Evolutionary conservation across 2,888 invertebrate species (phyloP).

Genomic region (Lingula anatina): DNA sequence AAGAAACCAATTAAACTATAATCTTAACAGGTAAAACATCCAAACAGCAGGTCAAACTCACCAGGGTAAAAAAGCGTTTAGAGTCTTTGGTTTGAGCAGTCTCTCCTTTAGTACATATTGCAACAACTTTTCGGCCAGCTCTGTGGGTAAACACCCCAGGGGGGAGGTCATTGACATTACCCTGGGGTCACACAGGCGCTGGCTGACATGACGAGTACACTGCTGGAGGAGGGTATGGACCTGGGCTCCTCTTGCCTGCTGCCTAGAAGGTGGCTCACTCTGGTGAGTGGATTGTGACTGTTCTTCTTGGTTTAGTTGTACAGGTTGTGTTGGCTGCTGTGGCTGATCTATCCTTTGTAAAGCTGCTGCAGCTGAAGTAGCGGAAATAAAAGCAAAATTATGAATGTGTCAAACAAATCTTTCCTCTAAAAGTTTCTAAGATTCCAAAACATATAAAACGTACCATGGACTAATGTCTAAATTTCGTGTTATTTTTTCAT

Average conservation of each 20-base stretch:
- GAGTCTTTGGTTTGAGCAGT: conserved; percentile 34
- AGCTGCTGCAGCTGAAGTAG: conserved; percentile 32
- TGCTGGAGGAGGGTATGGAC: conserved; percentile 22
- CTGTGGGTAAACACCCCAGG: conserved; percentile 35
- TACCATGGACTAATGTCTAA: no score
- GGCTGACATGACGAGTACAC: conserved; percentile 26
- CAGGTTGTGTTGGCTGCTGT: conserved; percentile 2
- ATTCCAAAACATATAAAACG: no score
- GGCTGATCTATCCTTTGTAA: conserved; percentile 21
- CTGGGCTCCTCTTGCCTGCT: neutral
- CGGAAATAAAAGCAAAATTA: conserved; percentile 1
- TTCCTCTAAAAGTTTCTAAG: no score
- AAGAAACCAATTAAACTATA: no score
- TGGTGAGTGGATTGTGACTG: neutral
- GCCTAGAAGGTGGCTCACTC: neutral
- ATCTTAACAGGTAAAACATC: no score
- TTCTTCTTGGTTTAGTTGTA: neutral
- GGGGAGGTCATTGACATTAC: conserved; percentile 28
- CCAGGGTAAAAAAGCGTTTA: conserved; percentile 44
- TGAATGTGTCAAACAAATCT: no score
- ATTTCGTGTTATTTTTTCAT: no score
- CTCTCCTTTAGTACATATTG: conserved; percentile 33
- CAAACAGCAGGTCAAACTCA: no score
- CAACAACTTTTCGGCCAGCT: conserved; percentile 35
- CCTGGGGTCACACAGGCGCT: conserved; percentile 30